phyloP scores from a whole-genome alignment of 2,113 vertebrate species.

The Scytalopus superciliaris region DNA sequence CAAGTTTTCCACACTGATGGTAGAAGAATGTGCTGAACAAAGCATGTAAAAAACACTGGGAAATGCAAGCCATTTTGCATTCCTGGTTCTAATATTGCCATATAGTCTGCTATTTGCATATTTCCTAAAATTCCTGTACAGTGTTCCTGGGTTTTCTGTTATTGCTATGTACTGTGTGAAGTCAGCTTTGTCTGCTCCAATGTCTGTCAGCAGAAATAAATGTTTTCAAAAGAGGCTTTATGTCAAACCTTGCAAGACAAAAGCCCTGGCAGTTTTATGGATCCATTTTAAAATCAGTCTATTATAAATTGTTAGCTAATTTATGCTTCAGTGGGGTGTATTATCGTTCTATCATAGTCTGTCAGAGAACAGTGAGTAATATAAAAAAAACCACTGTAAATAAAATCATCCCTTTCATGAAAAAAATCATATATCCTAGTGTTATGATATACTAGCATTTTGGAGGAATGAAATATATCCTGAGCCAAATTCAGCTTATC shows the following conservation, averaged over 20 bases:
- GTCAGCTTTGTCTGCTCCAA: not conserved
- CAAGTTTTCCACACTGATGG: not conserved
- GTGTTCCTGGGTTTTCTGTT: not conserved
- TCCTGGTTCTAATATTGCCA: not conserved
- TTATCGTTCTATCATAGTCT: not conserved
- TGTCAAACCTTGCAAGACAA: not conserved
- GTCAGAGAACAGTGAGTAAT: not conserved
- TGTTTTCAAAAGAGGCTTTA: not conserved
- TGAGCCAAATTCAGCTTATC: not conserved
- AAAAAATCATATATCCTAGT: not conserved
- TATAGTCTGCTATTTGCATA: not conserved
- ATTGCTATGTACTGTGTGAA: not conserved
- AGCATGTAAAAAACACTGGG: not conserved
- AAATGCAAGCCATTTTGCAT: not conserved
- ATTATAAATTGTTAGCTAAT: constrained; percentile 12
- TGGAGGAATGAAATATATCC: not conserved
- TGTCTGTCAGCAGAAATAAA: not conserved
- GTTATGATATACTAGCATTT: not conserved
- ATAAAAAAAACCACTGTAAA: not conserved
- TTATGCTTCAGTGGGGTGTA: not conserved
- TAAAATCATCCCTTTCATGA: not conserved
- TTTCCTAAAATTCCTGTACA: not conserved
- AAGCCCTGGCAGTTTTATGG: not conserved
- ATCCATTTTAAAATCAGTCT: not conserved
- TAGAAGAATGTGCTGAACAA: not conserved